Evolutionary conservation across 2,888 invertebrate species (phyloP), one percentile per base, ranked within the genome.

Genomic region (Eilema caniola): DNA sequence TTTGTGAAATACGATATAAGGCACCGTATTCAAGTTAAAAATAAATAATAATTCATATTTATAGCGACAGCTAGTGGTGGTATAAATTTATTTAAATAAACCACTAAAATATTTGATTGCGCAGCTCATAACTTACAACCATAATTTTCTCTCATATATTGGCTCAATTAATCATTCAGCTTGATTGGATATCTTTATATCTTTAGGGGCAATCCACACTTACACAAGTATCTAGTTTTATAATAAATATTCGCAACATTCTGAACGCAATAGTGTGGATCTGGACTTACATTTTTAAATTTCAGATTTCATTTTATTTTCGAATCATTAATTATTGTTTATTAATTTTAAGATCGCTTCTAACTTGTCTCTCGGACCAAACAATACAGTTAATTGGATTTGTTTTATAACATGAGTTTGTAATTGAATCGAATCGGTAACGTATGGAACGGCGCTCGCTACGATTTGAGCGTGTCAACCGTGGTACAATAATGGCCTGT

Each of bases 371-470:
- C 79, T 82, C 76, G 67, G 1, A 73, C 85, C 84, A 74, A 60
- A 69, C 28, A 53, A 57, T 73, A 72, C 75, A 78, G 81, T 87
- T 88, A 86, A 88, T 88, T 86, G 82, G 86, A 86, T 89, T 87
- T 88, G 88, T 89, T 89, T 90, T 88, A 87, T 89, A 90, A 90
- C 91, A 89, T 89, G 85, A 88, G 86, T 88, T 88, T 85, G 90
- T 92, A 92, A 92, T 92, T 92, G 91, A 91, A 89, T 86, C 85
- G 86, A 90, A 90, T 89, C 83, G 85, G 85, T 88, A 87, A 87
- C 86, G 85, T 86, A 87, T 86, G 84, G 77, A 81, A 81, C 73
- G 82, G 83, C 85, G 85, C 84, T 85, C 84, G 88, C 80, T 82
- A 81, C 80, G 84, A 88, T 89, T 88, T 83, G 79, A 79, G 83